Evolutionary conservation across 1,140 invertebrate species (phyloP).

Genomic region (Hyles euphorbiae): DNA sequence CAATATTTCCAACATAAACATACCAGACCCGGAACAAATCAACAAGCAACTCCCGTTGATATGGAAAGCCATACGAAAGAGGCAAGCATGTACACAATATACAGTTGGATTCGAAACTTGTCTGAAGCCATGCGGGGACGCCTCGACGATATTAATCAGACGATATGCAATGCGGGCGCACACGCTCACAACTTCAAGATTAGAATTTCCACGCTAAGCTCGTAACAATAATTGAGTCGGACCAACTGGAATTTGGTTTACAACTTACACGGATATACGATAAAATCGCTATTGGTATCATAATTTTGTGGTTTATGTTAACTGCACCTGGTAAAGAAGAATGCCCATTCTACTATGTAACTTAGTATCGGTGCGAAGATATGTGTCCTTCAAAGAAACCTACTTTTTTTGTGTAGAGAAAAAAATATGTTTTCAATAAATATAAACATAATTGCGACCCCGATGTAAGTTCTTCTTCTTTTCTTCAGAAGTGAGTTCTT

Average conservation of each 20-base stretch:
- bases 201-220: conserved; percentile 51
- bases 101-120: conserved; percentile 46
- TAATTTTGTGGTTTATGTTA: background rate
- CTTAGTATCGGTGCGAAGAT: too few relatives aligned
- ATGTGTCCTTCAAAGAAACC: too few relatives aligned
- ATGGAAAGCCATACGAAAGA: background rate
- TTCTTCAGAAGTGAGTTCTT: too few relatives aligned
- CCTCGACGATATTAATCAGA: conserved; percentile 62
- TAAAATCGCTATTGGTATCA: background rate
- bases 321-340: too few relatives aligned
- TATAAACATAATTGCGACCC: too few relatives aligned
- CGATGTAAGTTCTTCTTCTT: too few relatives aligned
- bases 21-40: too few relatives aligned
- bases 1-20: too few relatives aligned
- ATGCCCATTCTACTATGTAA: background rate
- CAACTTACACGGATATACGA: conserved; percentile 22
- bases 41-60: too few relatives aligned
- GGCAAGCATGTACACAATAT: conserved; percentile 13
- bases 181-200: conserved; percentile 61
- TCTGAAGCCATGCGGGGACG: conserved; percentile 41
- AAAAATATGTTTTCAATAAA: too few relatives aligned
- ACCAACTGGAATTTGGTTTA: conserved; percentile 38
- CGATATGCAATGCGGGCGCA: conserved; percentile 55
- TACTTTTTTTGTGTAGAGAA: too few relatives aligned
- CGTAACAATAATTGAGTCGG: conserved; percentile 59